These are phyloP conservation scores for Myotis vivesi DNA, from an alignment of 2,797 vertebrate genomes.

Conservation along the genomic window DNA sequence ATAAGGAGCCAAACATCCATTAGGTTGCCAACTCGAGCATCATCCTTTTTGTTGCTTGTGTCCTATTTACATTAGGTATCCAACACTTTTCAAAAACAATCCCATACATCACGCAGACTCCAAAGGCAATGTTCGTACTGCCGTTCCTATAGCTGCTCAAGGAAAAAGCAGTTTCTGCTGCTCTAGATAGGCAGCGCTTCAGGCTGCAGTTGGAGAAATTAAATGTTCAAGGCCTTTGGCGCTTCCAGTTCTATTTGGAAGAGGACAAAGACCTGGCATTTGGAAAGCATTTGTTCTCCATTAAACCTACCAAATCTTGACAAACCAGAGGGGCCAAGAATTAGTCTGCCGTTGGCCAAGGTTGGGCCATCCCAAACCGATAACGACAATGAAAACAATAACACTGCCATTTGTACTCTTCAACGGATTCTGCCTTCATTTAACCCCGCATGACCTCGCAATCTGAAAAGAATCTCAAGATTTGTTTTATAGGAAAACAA, in stretches of 20 bases:
- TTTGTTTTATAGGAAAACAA: slow-evolving; percentile 46
- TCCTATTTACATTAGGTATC: slow-evolving; percentile 62
- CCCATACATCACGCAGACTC: slow-evolving; percentile 38
- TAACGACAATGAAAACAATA: slow-evolving; percentile 60
- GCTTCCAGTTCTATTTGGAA: slow-evolving; percentile 69
- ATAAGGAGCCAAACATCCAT: slow-evolving; percentile 51
- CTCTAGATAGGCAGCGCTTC: slow-evolving; percentile 37
- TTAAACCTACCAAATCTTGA: slow-evolving; percentile 66
- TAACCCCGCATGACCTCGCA: neutral
- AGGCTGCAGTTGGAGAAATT: slow-evolving; percentile 59
- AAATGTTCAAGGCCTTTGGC: slow-evolving; percentile 61
- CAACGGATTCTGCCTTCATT: neutral
- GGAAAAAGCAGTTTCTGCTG: slow-evolving; percentile 61
- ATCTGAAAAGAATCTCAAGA: slow-evolving; percentile 50
- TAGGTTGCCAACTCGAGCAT: neutral
- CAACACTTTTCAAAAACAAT: slow-evolving; percentile 45
- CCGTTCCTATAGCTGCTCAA: slow-evolving; percentile 42
- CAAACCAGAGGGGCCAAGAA: slow-evolving; percentile 60
- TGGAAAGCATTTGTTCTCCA: slow-evolving; percentile 66
- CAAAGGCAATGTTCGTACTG: slow-evolving; percentile 45
- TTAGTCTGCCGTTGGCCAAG: slow-evolving; percentile 62
- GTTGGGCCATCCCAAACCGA: slow-evolving; percentile 54
- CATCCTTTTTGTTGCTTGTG: slow-evolving; percentile 51
- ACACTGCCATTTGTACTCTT: slow-evolving; percentile 63
- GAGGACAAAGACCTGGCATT: slow-evolving; percentile 59